Percentiles rank a stretch among this genome's conserved stretches.
phyloP scores from a whole-genome alignment of 2,113 vertebrate species.

The Xenopus borealis region DNA sequence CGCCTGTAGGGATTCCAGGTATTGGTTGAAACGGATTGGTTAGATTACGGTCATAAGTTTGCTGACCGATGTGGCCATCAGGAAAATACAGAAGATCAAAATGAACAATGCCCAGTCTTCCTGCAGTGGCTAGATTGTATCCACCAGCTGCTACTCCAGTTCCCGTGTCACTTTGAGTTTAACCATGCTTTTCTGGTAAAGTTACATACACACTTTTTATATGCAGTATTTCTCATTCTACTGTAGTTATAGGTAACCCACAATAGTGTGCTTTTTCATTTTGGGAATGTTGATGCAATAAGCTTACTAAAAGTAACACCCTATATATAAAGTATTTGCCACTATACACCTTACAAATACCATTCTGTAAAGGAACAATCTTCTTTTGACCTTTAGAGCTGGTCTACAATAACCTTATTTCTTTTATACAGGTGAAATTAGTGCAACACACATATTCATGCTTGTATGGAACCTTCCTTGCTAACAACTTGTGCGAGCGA shows the following conservation, averaged over 20 bases:
- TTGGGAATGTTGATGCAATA: too few species aligned
- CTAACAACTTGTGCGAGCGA: constrained; percentile 90
- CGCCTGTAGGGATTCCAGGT: constrained; percentile 88
- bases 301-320: too few species aligned
- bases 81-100: constrained; percentile 91
- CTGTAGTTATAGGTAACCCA: too few species aligned
- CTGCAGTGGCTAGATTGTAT: constrained; percentile 97
- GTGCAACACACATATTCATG: constrained; percentile 98
- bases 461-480: constrained; percentile 94
- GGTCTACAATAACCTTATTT: background rate
- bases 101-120: constrained; percentile 95
- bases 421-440: constrained; percentile 82
- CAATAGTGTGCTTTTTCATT: too few species aligned
- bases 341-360: too few species aligned
- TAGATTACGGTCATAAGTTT: constrained; percentile 97
- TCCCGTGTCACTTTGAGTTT: constrained; percentile 96
- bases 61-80: constrained; percentile 96
- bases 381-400: background rate
- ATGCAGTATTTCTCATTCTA: background rate
- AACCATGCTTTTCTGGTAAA: constrained; percentile 94
- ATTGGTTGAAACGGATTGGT: constrained; percentile 93
- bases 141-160: constrained; percentile 96
- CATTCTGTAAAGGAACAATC: too few species aligned
- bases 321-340: too few species aligned
- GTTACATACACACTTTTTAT: background rate